Percentiles rank a stretch among this genome's conserved stretches.
These are phyloP conservation scores for Trissonchulus latispiculum DNA, from an alignment of 2,888 invertebrate genomes.

Conservation along the genomic window DNA sequence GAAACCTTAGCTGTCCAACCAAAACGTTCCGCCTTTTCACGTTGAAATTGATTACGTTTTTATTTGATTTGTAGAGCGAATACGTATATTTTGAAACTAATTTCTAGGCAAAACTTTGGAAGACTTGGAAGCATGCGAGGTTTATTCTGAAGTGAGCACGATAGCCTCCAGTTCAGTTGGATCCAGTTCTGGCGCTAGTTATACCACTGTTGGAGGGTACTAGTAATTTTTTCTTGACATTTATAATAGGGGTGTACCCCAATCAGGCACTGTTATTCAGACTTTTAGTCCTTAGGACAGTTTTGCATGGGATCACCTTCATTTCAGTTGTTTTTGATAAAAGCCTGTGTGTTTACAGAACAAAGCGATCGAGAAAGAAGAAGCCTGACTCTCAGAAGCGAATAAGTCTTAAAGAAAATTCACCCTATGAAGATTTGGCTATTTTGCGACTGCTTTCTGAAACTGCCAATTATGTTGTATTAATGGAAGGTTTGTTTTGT, in stretches of 20 bases:
- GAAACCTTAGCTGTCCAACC: no score
- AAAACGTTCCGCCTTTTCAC: no score
- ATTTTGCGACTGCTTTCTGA: slow-evolving; percentile 9
- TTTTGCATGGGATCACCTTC: no score
- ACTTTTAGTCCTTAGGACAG: no score
- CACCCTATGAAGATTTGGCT: slow-evolving; percentile 21
- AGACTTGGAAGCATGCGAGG: slow-evolving; percentile 15
- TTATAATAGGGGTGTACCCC: no score
- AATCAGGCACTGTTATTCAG: no score
- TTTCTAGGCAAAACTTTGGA: neutral
- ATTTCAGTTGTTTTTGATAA: no score
- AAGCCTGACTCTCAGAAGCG: slow-evolving; percentile 9
- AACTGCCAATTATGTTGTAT: neutral
- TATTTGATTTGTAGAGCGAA: no score
- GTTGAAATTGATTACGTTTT: no score
- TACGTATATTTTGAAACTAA: neutral
- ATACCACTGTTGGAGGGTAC: neutral
- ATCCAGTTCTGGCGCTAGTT: neutral
- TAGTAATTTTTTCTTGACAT: no score
- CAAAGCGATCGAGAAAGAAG: neutral
- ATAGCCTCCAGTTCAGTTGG: neutral
- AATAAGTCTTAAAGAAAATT: slow-evolving; percentile 11
- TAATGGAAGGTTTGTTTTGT: neutral
- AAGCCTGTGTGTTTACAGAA: neutral
- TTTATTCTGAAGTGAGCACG: slow-evolving; percentile 16